Evolutionary conservation across 1,140 invertebrate genomes (phyloP), one percentile per base, ranked within the genome.

Genomic region (Apocrypta bakeri): DNA sequence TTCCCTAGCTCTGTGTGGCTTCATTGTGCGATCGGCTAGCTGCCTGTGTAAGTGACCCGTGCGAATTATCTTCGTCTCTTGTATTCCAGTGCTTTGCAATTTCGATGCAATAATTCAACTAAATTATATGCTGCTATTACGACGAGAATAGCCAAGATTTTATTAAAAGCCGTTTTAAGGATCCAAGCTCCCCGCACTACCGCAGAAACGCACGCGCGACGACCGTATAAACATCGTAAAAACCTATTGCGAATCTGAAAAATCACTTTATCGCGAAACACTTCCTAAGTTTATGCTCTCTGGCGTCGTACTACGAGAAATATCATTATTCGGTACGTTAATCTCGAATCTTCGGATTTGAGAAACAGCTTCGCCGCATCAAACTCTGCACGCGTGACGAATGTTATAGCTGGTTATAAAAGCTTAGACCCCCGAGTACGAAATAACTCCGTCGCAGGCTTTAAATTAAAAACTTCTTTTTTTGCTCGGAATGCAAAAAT

Each of bases 381-480:
- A 25, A 25, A 21, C n/a, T 25, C 24, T 42, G 12, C n/a, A n/a
- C n/a, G n/a, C 31, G 63, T 27, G 33, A 68, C 21, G 61, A 24
- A 77, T 42, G n/a, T 77, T 66, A 77, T 68, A 31, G 40, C 7
- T n/a, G 1, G 66, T 27, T 56, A 56, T 79, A 71, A 79, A 79
- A 31, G 6, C 33, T 7, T 27, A 2, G 21, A 25, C 8, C 61
- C n/a, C 17, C 14, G 24, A n/a, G n/a, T n/a, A n/a, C n/a, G n/a
- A n/a, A n/a, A n/a, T n/a, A n/a, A n/a, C n/a, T n/a, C n/a, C n/a
- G n/a, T 48, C 42, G 42, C 40, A 14, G 9, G 40, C 14, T 48
- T 11, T 12, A 48, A 48, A 17, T 48, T 48, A 12, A 17, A 48
- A 48, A 48, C 42, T 48, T 17, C 21, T 48, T 3, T 48, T n/a